Base-by-base conservation (phyloP, 2,888 invertebrate genomes). In the Scotopteryx bipunctaria region DNA sequence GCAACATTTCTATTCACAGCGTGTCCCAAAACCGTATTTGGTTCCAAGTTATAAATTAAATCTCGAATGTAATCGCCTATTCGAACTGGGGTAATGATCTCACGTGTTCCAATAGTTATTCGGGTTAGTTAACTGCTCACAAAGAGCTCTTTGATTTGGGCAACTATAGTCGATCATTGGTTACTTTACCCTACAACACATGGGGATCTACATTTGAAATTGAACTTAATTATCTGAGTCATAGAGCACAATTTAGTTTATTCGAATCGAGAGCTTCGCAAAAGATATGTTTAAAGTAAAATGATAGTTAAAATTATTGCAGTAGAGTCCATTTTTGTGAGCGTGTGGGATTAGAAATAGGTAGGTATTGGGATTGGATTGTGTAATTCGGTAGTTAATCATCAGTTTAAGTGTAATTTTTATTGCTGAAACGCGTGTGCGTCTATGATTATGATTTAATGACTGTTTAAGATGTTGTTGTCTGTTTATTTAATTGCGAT, bases 111-210 rank as follows among this genome's bases (percentile, higher is more conserved):
- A 46, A 48, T 54, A 51, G 54, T 53, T 48, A 44, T 42, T 33
- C 38, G 59, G 51, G 55, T 45, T 60, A 54, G 55, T 54, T 52
- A 51, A 36, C 48, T 42, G 44, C 37, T 58, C 50, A 69, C 65
- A 71, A 63, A 61, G 65, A 55, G 43, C 56, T 47, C 64, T 68
- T 62, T 67, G 55, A 68, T 53, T 57, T 44, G 21, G 38, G 33
- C 14, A 52, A 55, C 44, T 46, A 53, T 45, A 44, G 37, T 36
- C 46, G 36, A 55, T 51, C 40, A 47, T 42, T 45, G 17, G 14
- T 27, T 23, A 49, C 48, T 46, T 41, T 42, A 45, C 36, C 29
- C 40, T 41, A 52, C 13, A 36, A 17, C 9, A 17, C 14, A 37
- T 15, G 11, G 8, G n/a, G 14, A 17, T 23, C 16, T 17, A 41